Percentiles rank a stretch among this genome's conserved stretches.
phyloP scores from a whole-genome alignment of 2,888 invertebrate species.

The Diplolepis rosae region DNA sequence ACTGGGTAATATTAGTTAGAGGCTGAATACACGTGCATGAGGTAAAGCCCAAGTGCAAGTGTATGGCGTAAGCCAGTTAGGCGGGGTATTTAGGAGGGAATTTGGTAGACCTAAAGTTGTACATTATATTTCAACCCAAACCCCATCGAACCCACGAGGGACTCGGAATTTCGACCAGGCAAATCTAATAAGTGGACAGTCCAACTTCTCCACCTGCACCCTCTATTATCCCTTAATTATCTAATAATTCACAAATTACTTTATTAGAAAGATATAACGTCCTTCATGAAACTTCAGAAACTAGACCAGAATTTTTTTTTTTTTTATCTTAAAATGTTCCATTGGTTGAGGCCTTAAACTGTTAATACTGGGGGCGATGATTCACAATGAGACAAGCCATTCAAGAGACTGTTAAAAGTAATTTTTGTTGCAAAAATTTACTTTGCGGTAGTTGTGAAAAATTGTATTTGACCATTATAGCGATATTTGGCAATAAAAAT shows the following conservation, averaged over 20 bases:
- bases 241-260: neutral
- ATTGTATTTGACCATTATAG: no score
- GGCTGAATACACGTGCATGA: conserved; percentile 44
- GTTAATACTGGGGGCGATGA: no score
- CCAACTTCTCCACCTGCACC: conserved; percentile 36
- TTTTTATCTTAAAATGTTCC: no score
- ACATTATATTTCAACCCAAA: conserved; percentile 64
- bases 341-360: no score
- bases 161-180: conserved; percentile 68
- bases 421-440: no score
- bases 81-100: conserved; percentile 70
- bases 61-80: conserved; percentile 69
- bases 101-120: conserved; percentile 69
- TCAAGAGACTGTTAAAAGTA: no score
- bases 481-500: no score
- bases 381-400: no score
- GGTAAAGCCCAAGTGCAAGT: conserved; percentile 40
- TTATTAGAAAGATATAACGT: no score
- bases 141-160: conserved; percentile 46
- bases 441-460: no score
- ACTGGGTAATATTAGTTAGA: conserved; percentile 63
- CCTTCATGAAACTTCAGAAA: no score
- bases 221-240: conserved; percentile 30
- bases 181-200: conserved; percentile 71
- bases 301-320: no score